A percentile compares a stretch with the other conserved stretches of the same genome.
Evolutionary conservation across 2,888 invertebrate species (phyloP).

Genomic region (Cheiracanthium punctorium): DNA sequence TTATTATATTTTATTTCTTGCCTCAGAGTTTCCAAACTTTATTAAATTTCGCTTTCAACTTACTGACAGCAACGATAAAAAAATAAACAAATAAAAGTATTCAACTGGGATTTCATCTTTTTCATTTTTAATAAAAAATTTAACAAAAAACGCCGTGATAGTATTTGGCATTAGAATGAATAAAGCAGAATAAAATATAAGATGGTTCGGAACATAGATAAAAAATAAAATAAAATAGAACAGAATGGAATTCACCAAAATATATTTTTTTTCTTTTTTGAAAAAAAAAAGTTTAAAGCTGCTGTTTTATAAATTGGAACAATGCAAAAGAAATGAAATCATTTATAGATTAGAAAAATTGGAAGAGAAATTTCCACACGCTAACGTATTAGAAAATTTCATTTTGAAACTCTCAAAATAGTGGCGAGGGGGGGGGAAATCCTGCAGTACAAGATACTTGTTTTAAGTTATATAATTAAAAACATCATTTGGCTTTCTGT

Average conservation of each 20-base stretch:
- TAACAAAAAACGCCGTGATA: background rate
- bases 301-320: constrained; percentile 48
- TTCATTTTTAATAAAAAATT: background rate
- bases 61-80: constrained; percentile 47
- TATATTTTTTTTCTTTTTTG: no score
- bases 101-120: constrained; percentile 44
- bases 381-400: constrained; percentile 10
- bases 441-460: background rate
- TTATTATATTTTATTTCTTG: background rate
- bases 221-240: no score
- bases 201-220: background rate
- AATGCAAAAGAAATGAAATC: constrained; percentile 14
- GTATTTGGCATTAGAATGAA: constrained; percentile 15
- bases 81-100: constrained; percentile 9
- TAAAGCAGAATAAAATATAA: constrained; percentile 4
- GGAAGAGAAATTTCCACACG: background rate
- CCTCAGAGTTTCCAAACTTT: constrained; percentile 49
- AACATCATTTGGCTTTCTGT: background rate
- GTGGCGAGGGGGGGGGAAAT: background rate
- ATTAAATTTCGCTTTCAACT: constrained; percentile 63
- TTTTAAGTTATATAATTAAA: background rate
- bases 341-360: constrained; percentile 15
- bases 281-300: background rate
- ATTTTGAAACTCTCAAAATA: background rate
- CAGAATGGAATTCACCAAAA: no score